Evolutionary conservation across 2,888 invertebrate genomes (phyloP).

Genomic region (Zonitis immaculata): DNA sequence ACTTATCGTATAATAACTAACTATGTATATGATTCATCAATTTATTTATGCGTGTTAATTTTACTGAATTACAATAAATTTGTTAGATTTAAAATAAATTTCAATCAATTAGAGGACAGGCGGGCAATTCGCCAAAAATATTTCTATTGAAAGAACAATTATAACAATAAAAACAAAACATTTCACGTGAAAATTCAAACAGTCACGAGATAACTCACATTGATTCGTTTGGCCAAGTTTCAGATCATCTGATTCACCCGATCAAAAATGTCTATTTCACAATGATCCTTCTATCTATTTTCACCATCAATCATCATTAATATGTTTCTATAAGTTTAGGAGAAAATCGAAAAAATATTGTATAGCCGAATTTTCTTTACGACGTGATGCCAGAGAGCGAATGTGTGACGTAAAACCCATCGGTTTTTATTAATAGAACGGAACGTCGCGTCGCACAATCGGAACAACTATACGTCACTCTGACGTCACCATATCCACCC

Average conservation of each 20-base stretch:
- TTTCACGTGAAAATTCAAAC: not conserved
- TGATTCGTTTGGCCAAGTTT: not conserved
- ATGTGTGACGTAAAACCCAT: conserved; percentile 34
- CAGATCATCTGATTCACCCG: not conserved
- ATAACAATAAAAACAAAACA: no score
- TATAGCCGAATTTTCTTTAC: not conserved
- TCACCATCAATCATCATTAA: no score
- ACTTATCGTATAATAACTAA: no score
- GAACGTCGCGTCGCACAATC: conserved; percentile 33
- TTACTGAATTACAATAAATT: no score
- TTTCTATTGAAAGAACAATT: not conserved
- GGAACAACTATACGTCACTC: conserved; percentile 33
- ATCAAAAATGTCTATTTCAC: not conserved
- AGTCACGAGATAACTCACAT: not conserved
- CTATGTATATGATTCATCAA: no score
- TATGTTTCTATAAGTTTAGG: no score
- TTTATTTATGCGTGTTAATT: no score
- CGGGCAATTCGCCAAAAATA: not conserved
- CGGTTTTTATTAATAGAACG: conserved; percentile 32
- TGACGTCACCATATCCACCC: conserved; percentile 36
- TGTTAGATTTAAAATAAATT: not conserved
- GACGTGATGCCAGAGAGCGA: not conserved
- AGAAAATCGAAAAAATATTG: not conserved
- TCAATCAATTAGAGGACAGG: not conserved
- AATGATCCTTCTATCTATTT: no score